A percentile compares a stretch with the other conserved stretches of the same genome.
These are phyloP conservation scores for Streptopelia turtur DNA, from an alignment of 2,797 vertebrate genomes.

Conservation along the genomic window DNA sequence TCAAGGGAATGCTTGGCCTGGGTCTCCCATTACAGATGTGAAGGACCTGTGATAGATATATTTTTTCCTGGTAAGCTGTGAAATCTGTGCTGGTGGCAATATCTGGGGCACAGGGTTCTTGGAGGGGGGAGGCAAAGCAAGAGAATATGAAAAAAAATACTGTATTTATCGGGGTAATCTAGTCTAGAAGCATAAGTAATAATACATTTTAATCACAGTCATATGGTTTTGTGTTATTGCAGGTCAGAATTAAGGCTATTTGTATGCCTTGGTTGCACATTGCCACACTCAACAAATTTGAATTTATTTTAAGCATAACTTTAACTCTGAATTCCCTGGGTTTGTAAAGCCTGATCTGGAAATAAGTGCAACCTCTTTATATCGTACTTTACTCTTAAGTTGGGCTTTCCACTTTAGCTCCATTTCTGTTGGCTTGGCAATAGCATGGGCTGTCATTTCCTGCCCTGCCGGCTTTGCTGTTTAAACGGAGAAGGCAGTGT, in stretches of 20 bases:
- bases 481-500: background rate
- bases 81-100: conserved; percentile 12
- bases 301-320: conserved; percentile 47
- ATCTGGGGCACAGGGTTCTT: background rate
- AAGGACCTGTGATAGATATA: background rate
- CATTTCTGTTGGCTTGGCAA: background rate
- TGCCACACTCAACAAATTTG: conserved; percentile 39
- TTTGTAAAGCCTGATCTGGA: conserved; percentile 9
- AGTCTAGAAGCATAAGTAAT: conserved; percentile 36
- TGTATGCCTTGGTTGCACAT: conserved; percentile 31
- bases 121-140: background rate
- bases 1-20: background rate
- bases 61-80: background rate
- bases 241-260: conserved; percentile 42
- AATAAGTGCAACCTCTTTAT: conserved; percentile 10
- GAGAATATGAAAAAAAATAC: conserved; percentile 12
- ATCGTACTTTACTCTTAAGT: conserved; percentile 3
- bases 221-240: conserved; percentile 35
- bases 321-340: conserved; percentile 41
- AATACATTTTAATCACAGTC: conserved; percentile 52
- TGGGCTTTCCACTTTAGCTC: conserved; percentile 16
- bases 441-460: conserved; percentile 22
- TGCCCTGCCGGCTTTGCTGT: background rate
- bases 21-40: background rate
- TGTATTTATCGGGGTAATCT: conserved; percentile 29